These are phyloP conservation scores for honey bee (Apis mellifera) DNA, from an alignment of 1,140 invertebrate genomes.

Conservation along the genomic window Amel_HAv3.1 CM009938.2:10099501-10100000, in stretches of 20 bases:
- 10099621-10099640: conserved; percentile 63
- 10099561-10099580: neutral
- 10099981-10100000: neutral
- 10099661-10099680: conserved; percentile 31
- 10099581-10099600: neutral
- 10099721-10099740: neutral
- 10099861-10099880: too few species aligned
- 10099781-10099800: neutral
- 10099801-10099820: too few species aligned
- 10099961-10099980: conserved; percentile 31
- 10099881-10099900: too few species aligned
- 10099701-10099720: conserved; percentile 62
- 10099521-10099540: neutral
- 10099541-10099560: neutral
- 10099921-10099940: too few species aligned
- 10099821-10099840: neutral
- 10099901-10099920: neutral
- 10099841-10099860: too few species aligned
- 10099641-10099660: conserved; percentile 78
- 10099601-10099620: neutral
- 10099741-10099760: neutral
- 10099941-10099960: neutral
- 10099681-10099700: conserved; percentile 75
- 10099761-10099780: too few species aligned
- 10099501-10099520: too few species aligned